Base-by-base conservation (phyloP, 2,888 invertebrate species). In the Mylabris sibirica region DNA sequence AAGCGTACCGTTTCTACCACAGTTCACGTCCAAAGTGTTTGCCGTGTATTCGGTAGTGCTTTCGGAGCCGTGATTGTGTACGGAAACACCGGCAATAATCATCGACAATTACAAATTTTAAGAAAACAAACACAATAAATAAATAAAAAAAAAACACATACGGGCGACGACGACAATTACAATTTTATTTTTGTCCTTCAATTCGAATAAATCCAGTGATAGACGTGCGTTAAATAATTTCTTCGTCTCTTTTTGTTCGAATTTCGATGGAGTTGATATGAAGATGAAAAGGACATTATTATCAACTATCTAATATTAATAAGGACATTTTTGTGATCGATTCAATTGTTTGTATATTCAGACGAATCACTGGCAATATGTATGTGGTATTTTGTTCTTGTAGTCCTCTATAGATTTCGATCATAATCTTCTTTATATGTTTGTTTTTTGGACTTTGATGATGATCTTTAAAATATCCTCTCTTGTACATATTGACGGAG, bases 1-100 rank as follows among this genome's bases (percentile, higher is more conserved):
- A 14, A 17, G 6, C 20, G 34, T 30, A 63, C 63, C 59, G 67
- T 57, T 64, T 49, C 44, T 53, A 60, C 20, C 17, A 64, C 49
- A 49, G 62, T 38, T 53, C 22, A 5, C 53, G 24, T 57, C 14
- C 57, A 24, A 24, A 57, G 57, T 57, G 57, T 57, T 57, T 57
- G 4, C 20, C 57, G 57, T 20, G 22, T 53, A 14, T 49, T 35
- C 63, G 65, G 68, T 68, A 65, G 68, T 68, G 68, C 68, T 65
- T 53, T 68, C 59, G 59, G 62, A 61, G 64, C 62, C 65, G 68
- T 59, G 63, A 62, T 64, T n/a, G 44, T 65, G 62, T 44, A 57
- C 11, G 60, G 34, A 64, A 22, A 49, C n/a, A 59, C 49, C 59
- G 3, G n/a, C n/a, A 17, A 41, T n/a, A 14, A 14, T n/a, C 41